Evolutionary conservation across 2,888 invertebrate genomes (phyloP), one percentile per base, ranked within the genome.

Genomic region (Julus scanicus): DNA sequence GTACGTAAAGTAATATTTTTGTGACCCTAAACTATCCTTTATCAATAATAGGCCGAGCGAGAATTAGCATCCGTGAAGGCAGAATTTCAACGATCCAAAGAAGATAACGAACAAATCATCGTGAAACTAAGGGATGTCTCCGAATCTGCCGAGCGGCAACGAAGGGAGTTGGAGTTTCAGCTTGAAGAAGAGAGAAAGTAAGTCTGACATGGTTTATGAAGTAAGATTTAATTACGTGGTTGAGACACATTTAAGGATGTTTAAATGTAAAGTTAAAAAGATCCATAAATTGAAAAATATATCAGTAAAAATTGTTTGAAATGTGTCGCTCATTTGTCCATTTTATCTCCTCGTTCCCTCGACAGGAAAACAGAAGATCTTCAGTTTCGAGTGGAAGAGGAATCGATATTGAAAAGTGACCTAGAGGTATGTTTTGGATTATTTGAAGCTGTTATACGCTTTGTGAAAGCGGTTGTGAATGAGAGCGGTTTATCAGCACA

Each of bases 321-420:
- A 13, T 80, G 80, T 80, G 80, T 17, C 37, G 80, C 80, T 80
- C n/a, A n/a, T n/a, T n/a, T n/a, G n/a, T n/a, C n/a, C n/a, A n/a
- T n/a, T n/a, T n/a, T n/a, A n/a, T n/a, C n/a, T n/a, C n/a, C n/a
- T n/a, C n/a, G n/a, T n/a, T n/a, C n/a, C n/a, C n/a, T n/a, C n/a
- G n/a, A n/a, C n/a, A 95, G 95, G 91, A 96, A 95, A 92, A 95
- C 95, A 6, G 98, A 98, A 93, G 98, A 98, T 92, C 94, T 98
- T 89, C 95, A 97, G 92, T 98, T 98, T 92, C 92, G 96, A 89
- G 95, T 97, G 90, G 98, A 98, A 93, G 98, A 99, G 92, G 97
- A 97, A 90, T 95, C 96, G 85, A 96, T 98, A 91, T 95, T 95
- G 91, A 97, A 96, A 92, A 96, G 96, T 91, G 98, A 98, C 92